Evolutionary conservation across 2,888 invertebrate genomes (phyloP).

Genomic region (Agrotis exclamationis): DNA sequence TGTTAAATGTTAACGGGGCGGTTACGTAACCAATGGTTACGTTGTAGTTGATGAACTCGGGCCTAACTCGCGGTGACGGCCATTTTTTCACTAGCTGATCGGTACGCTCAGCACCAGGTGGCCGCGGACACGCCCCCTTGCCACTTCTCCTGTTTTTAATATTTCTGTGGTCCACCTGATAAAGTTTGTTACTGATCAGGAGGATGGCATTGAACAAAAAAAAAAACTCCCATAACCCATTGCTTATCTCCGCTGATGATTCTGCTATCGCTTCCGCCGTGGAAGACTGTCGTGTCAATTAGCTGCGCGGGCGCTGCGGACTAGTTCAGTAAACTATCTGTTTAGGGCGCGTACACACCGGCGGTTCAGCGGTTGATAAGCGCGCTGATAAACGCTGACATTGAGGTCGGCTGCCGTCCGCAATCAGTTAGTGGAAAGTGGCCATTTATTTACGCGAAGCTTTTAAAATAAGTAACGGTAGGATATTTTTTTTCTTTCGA

Average conservation of each 20-base stretch:
- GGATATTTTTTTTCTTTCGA: neutral
- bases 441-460: neutral
- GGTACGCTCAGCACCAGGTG: too few species aligned
- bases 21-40: too few species aligned
- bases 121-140: too few species aligned
- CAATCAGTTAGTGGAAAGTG: conserved; percentile 27
- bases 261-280: conserved; percentile 78
- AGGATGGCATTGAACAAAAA: neutral
- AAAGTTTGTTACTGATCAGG: too few species aligned
- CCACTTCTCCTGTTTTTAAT: too few species aligned
- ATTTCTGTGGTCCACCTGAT: too few species aligned
- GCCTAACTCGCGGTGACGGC: too few species aligned
- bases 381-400: conserved; percentile 56
- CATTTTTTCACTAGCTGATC: too few species aligned
- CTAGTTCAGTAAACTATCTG: conserved; percentile 83
- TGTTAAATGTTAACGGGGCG: too few species aligned
- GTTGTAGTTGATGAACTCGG: too few species aligned
- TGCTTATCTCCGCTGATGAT: conserved; percentile 53
- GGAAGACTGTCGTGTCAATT: conserved; percentile 81
- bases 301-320: conserved; percentile 84
- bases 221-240: neutral
- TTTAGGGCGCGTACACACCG: conserved; percentile 71
- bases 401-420: conserved; percentile 56
- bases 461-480: conserved; percentile 15
- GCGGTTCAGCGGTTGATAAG: conserved; percentile 48